Evolutionary conservation across 2,797 vertebrate species (phyloP), one percentile per base, ranked within the genome.

Genomic region (Perodicticus potto): DNA sequence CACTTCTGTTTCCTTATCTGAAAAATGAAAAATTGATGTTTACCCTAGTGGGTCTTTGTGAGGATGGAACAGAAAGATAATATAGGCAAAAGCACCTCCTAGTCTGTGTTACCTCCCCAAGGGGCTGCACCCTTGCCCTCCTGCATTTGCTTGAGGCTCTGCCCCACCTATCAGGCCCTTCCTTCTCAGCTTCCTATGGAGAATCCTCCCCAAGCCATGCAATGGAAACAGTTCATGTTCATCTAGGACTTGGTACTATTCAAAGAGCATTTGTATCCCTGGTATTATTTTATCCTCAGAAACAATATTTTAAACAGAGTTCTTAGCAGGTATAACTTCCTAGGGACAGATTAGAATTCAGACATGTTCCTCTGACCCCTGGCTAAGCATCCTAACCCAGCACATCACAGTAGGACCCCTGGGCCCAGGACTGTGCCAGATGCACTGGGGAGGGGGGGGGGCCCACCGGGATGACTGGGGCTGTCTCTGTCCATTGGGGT

Each of bases 21-120:
- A 69, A 53, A 72, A 65, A 49, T 0, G 34, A 74, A 83, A 43
- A 49, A 67, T 13, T 32, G 34, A 4, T 27, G 16, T n/a, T n/a
- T 34, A 16, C 77, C 17, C 55, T 82, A 14, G 4, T 3, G 32
- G 53, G 43, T 55, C 34, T 20, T 53, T 25, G 37, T 1, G 57
- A 43, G 61, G 88, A 40, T 9, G 6, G 53, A 40, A 29, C 59
- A 3, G 61, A 5, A 7, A 73, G 91, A 43, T 25, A 20, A 32
- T 7, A 1, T 3, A 6, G 0, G 1, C 17, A 6, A 7, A 40
- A 27, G 40, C 1, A 1, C 55, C 29, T 17, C n/a, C 34, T 0
- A 12, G 19, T 63, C 85, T 7, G 20, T 32, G 43, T 11, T 4
- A 0, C 7, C 40, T 34, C 73, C 25, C 25, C 9, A 8, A 0